A percentile compares a stretch with the other conserved stretches of the same genome.
These are phyloP conservation scores for Halcyon smyrnensis DNA, from an alignment of 2,797 vertebrate species.

Conservation along the genomic window DNA sequence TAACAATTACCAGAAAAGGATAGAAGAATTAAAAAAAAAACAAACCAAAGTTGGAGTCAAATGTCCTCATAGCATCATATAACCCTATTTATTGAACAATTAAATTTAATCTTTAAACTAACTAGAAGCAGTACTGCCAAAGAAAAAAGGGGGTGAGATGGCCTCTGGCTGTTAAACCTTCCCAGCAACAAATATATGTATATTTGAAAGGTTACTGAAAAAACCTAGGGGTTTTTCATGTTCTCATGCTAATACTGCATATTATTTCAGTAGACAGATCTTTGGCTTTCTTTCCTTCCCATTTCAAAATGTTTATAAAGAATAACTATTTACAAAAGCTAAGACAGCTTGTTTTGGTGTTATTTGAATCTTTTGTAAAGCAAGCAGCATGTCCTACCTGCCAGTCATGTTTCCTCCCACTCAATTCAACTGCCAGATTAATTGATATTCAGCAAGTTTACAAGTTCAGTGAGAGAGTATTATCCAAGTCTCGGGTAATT, in stretches of 20 bases:
- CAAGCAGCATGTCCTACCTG: not conserved
- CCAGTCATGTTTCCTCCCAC: not conserved
- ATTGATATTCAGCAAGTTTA: not conserved
- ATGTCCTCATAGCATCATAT: not conserved
- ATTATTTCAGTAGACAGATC: not conserved
- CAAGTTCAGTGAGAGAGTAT: not conserved
- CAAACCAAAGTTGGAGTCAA: not conserved
- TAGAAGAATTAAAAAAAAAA: accelerated
- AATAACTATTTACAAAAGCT: not conserved
- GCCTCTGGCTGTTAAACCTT: not conserved
- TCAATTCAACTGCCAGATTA: not conserved
- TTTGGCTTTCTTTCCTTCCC: not conserved
- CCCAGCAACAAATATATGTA: not conserved
- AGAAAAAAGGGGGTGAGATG: not conserved
- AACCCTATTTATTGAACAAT: not conserved
- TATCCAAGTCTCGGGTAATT: not conserved
- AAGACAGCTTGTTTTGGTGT: not conserved
- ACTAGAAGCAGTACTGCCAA: not conserved
- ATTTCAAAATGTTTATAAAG: not conserved
- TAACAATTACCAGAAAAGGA: not conserved
- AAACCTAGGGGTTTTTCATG: not conserved
- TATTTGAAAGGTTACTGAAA: not conserved
- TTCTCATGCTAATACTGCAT: not conserved
- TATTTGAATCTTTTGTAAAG: not conserved
- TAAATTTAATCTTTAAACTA: not conserved